Percentiles rank a stretch among this genome's conserved stretches.
Evolutionary conservation across 2,888 invertebrate genomes (phyloP).

Genomic region (Opisthograptis luteolata): DNA sequence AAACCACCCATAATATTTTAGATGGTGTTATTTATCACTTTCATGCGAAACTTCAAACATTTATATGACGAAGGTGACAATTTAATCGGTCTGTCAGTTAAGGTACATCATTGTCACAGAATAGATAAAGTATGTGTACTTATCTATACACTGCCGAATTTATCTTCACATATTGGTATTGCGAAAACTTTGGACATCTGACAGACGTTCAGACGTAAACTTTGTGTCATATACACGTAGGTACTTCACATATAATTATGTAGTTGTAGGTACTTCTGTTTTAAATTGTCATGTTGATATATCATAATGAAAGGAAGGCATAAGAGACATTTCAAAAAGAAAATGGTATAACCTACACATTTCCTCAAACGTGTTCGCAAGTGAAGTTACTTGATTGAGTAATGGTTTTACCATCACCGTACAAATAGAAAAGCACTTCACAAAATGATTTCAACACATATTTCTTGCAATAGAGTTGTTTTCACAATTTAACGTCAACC

Average conservation of each 20-base stretch:
- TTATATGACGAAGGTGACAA: conserved; percentile 40
- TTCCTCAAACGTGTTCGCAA: no score
- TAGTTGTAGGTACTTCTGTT: no score
- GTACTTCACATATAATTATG: no score
- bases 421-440: conserved; percentile 21
- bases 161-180: conserved; percentile 50
- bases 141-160: conserved; percentile 35
- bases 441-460: conserved; percentile 45
- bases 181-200: conserved; percentile 49
- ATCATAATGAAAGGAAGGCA: no score
- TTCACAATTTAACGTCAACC: conserved; percentile 55
- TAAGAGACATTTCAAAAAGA: background rate
- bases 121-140: no score
- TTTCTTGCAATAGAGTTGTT: conserved; percentile 51
- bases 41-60: conserved; percentile 32
- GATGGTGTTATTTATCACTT: no score
- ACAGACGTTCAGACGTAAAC: conserved; percentile 43
- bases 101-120: conserved; percentile 36
- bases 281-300: background rate
- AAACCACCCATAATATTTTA: no score
- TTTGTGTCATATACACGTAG: conserved; percentile 20
- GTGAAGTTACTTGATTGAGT: no score
- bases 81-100: conserved; percentile 54
- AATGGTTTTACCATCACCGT: background rate
- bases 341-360: no score